A percentile compares a stretch with the other conserved stretches of the same genome.
Conservation (phyloP, 35 echinoderm and acorn worm genomes). For the Lytechinus pictus region DNA sequence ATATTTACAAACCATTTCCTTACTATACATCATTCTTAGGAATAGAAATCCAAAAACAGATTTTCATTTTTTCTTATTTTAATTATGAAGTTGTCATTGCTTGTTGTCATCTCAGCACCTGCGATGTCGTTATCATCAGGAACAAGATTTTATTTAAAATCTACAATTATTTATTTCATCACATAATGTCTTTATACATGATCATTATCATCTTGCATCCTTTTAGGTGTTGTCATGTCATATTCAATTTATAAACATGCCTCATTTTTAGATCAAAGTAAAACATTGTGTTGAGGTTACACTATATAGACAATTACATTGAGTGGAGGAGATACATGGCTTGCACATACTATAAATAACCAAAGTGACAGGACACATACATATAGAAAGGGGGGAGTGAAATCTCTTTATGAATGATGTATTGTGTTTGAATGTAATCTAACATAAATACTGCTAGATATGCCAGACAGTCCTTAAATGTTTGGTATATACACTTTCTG, state of each 20-base stretch:
- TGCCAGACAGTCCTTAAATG: too few relatives aligned
- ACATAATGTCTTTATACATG: conserved; percentile 27
- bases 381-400: too few relatives aligned
- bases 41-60: neutral
- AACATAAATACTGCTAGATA: too few relatives aligned
- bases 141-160: neutral
- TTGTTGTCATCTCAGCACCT: conserved; percentile 31
- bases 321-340: neutral
- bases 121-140: neutral
- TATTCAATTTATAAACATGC: neutral
- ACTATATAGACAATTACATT: neutral
- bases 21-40: too few relatives aligned
- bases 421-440: too few relatives aligned
- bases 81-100: conserved; percentile 45
- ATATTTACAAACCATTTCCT: too few relatives aligned
- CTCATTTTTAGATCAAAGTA: neutral
- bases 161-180: conserved; percentile 11
- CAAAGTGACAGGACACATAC: neutral
- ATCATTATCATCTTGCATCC: neutral
- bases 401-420: too few relatives aligned
- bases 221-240: neutral
- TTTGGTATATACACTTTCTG: neutral
- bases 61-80: neutral
- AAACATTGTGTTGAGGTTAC: neutral
- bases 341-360: neutral